Base-by-base conservation (phyloP, 2,888 invertebrate species). In the Eilema depressum region DNA sequence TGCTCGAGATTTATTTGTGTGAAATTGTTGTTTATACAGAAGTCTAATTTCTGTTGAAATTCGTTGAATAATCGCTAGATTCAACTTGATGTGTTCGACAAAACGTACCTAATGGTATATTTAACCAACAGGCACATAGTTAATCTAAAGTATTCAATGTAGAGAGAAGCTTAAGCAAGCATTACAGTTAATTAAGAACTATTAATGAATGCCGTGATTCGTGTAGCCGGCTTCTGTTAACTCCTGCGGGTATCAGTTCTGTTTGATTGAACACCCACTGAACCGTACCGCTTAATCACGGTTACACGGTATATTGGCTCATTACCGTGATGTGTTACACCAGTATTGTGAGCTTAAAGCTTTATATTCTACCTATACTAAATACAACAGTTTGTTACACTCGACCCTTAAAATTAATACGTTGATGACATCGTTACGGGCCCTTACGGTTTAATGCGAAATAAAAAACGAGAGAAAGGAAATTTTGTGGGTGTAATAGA, bases 261-360 rank as follows among this genome's bases (percentile, higher is more conserved):
- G 81, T 83, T 85, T 91, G 92, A 92, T 92, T 88, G 88, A 88
- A 79, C 89, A 83, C 81, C 78, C 86, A 85, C 82, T 88, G 86
- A 88, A 87, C 86, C 85, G 88, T 85, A 83, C 84, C 85, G 83
- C 83, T 91, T 92, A 90, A 91, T 92, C 90, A 89, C 83, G 84
- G 86, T 86, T 87, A 86, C 87, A 85, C 85, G 88, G 83, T 79
- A 80, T 83, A 84, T 86, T 86, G 75, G 79, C 84, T 88, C 85
- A 85, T 85, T 88, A 86, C 77, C 77, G 78, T 75, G 79, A 83
- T 85, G 79, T 83, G 80, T 85, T 81, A 77, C 78, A 76, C 66
- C 69, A 73, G 71, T 69, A 69, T 57, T 73, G 70, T 53, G 60
- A 71, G 68, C 65, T 67, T 62, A 68, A 74, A 66, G 68, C 70